phyloP scores from a whole-genome alignment of 2,113 vertebrate genomes.

The Clarias gariepinus region DNA sequence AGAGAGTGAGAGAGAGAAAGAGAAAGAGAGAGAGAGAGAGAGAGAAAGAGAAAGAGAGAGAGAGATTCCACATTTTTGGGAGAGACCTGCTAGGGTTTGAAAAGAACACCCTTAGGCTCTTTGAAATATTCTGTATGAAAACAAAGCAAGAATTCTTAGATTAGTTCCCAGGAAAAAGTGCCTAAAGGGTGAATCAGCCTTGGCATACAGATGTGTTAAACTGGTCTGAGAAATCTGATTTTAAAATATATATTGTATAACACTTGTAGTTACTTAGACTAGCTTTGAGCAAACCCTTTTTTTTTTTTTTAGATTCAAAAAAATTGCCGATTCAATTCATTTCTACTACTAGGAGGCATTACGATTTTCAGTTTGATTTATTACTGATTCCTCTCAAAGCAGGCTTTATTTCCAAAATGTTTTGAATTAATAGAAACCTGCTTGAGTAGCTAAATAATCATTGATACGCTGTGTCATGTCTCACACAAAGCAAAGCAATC shows the following conservation, averaged over 20 bases:
- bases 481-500: too few species aligned
- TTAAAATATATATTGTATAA: neutral
- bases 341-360: too few species aligned
- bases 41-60: neutral
- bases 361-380: too few species aligned
- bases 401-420: too few species aligned
- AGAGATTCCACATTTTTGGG: conserved; percentile 26
- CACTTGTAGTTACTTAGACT: neutral
- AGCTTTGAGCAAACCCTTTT: too few species aligned
- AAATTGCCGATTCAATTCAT: too few species aligned
- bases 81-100: conserved; percentile 52
- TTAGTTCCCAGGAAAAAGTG: neutral
- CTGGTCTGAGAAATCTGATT: neutral
- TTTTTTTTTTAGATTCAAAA: too few species aligned
- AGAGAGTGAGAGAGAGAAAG: neutral
- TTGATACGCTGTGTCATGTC: too few species aligned
- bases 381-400: too few species aligned
- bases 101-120: conserved; percentile 38
- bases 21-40: neutral
- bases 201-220: neutral
- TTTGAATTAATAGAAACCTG: too few species aligned
- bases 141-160: neutral
- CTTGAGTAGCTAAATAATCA: too few species aligned
- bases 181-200: neutral
- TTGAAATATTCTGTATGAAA: conserved; percentile 60